Evolutionary conservation across 1,140 invertebrate species (phyloP), one percentile per base, ranked within the genome.

Genomic region (Matsumurasca onukii): DNA sequence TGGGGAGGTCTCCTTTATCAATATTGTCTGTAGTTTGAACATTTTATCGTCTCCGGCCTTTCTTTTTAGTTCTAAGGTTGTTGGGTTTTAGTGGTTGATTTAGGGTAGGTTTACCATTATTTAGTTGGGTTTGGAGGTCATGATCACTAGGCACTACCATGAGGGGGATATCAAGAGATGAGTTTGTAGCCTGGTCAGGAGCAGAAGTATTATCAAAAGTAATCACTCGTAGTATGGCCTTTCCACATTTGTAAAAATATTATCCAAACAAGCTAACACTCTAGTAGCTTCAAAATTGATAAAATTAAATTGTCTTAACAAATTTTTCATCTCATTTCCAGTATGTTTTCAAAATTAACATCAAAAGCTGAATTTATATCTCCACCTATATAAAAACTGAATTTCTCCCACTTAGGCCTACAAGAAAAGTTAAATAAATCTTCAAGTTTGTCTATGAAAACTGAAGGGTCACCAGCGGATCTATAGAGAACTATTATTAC

Each of bases 261-360:
- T 45, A n/a, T 45, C 39, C n/a, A 45, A n/a, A n/a, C 39, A 45
- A 9, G 39, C 39, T 45, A n/a, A n/a, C 39, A 9, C 39, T n/a
- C 39, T 45, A n/a, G 39, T 45, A 45, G 39, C 9, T 45, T 45
- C n/a, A 45, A 9, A 45, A 45, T 45, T 45, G 39, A n/a, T 45
- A 45, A 45, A 45, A 45, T 45, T 45, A 45, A 45, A 45, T 45
- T 45, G 39, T n/a, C 39, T 45, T 45, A 45, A n/a, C 9, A 45
- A n/a, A 45, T 45, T 45, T 45, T 45, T 45, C 39, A 45, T 9
- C 39, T 45, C 39, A 45, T 9, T 45, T 45, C 9, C 39, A 45
- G 9, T 45, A 12, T 9, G 39, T 45, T 45, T 45, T 9, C n/a
- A 12, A 12, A 9, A 9, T 12, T 45, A 9, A 45, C 39, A 45